phyloP scores from a whole-genome alignment of 2,888 invertebrate species.

The Drosophila tanythrix region DNA sequence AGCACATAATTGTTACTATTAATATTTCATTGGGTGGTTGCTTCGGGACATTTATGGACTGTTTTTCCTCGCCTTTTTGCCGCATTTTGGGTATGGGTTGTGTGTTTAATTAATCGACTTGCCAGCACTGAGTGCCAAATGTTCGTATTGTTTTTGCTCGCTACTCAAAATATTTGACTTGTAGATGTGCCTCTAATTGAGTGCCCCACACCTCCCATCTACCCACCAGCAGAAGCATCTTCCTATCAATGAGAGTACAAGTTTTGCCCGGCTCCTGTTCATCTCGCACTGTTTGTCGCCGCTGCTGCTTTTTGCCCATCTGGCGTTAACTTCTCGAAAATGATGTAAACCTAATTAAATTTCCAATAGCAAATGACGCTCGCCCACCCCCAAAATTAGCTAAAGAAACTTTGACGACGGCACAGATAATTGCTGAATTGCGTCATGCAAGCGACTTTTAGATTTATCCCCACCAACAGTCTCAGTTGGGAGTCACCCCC shows the following conservation, averaged over 20 bases:
- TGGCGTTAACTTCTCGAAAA: slow-evolving; percentile 72
- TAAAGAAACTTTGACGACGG: slow-evolving; percentile 63
- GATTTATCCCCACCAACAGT: slow-evolving; percentile 8
- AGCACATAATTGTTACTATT: slow-evolving; percentile 79
- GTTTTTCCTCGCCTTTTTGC: slow-evolving; percentile 41
- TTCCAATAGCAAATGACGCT: slow-evolving; percentile 71
- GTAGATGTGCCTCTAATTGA: slow-evolving; percentile 80
- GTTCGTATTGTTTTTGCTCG: slow-evolving; percentile 72
- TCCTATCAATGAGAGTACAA: slow-evolving; percentile 41
- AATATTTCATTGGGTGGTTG: slow-evolving; percentile 80
- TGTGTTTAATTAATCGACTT: slow-evolving; percentile 76
- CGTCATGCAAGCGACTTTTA: slow-evolving; percentile 68
- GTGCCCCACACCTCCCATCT: slow-evolving; percentile 32
- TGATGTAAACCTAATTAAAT: slow-evolving; percentile 82
- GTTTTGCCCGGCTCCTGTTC: slow-evolving; percentile 52
- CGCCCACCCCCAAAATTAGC: slow-evolving; percentile 47
- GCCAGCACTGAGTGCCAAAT: slow-evolving; percentile 56
- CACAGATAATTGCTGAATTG: slow-evolving; percentile 76
- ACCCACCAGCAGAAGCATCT: not conserved
- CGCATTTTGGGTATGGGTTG: slow-evolving; percentile 7
- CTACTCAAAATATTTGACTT: slow-evolving; percentile 78
- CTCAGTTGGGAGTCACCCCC: too few relatives aligned
- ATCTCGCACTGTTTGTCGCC: slow-evolving; percentile 40
- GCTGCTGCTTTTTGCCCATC: slow-evolving; percentile 63
- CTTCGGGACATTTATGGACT: slow-evolving; percentile 68